Evolutionary conservation across 2,888 invertebrate genomes (phyloP), one percentile per base, ranked within the genome.

Genomic region (Epistrophe grossulariae): DNA sequence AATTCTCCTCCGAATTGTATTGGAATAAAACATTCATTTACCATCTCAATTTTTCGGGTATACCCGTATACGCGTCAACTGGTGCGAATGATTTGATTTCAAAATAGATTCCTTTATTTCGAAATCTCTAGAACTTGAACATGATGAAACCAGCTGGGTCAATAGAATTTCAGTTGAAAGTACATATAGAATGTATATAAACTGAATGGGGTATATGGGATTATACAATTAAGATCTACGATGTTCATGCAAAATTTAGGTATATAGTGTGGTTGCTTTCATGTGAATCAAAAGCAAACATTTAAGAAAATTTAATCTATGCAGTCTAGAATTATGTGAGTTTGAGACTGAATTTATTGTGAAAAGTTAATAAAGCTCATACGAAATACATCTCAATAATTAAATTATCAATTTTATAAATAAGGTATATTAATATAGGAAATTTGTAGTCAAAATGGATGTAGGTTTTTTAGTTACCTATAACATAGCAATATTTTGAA

Each of bases 81-180:
- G n/a, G 57, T 57, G 31, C 57, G 1, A 57, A 57, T 57, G n/a
- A 31, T 57, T 57, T 31, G n/a, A 10, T 31, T 57, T 57, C 57
- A 31, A 31, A 57, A 57, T n/a, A 57, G 57, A 31, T 31, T 57
- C 31, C 57, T 57, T 35, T 10, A 31, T 57, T 3, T 1, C 4
- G 9, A 31, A 31, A n/a, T 28, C 28, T n/a, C n/a, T 57, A 10
- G 0, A n/a, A 52, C 5, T 24, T 24, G 24, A 52, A 19, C 9
- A 9, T 17, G 0, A 50, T 50, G 15, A 2, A 28, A 15, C 15
- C 15, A 55, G 55, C 9, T 57, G 57, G n/a, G 31, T 57, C 57
- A 57, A 57, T 57, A 31, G n/a, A 31, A 57, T 28, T 31, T 3
- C 8, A 57, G 13, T n/a, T 8, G 7, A 28, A 55, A 8, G 13